A percentile compares a stretch with the other conserved stretches of the same genome.
Evolutionary conservation across 2,888 invertebrate species (phyloP).

Genomic region (Phengaris arion): DNA sequence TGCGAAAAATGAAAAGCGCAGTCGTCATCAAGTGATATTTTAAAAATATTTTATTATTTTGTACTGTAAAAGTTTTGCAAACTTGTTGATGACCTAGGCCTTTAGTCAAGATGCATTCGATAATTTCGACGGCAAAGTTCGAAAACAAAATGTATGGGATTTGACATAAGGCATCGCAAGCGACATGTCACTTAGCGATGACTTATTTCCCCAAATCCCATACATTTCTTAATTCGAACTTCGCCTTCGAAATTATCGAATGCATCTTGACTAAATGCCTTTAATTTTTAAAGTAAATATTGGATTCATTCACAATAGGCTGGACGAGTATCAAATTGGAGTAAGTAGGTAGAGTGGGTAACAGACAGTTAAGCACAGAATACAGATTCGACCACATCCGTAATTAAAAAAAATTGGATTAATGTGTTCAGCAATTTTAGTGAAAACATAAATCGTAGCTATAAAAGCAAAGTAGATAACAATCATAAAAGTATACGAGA

Average conservation of each 20-base stretch:
- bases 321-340: too few species aligned
- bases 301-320: neutral
- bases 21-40: neutral
- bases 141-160: too few species aligned
- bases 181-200: too few species aligned
- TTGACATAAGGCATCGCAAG: too few species aligned
- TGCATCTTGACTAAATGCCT: too few species aligned
- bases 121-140: too few species aligned
- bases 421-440: neutral
- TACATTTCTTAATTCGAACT: too few species aligned
- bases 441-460: neutral
- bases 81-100: neutral
- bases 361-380: neutral
- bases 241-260: too few species aligned
- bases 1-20: conserved; percentile 12
- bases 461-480: conserved; percentile 9
- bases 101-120: too few species aligned
- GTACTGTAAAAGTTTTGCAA: neutral
- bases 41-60: neutral
- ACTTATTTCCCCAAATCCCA: too few species aligned
- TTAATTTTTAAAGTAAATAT: neutral
- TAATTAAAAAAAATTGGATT: neutral
- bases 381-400: neutral
- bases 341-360: too few species aligned
- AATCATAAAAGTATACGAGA: conserved; percentile 13